phyloP scores from a whole-genome alignment of 1,140 invertebrate species.

The Acarapis woodi region DNA sequence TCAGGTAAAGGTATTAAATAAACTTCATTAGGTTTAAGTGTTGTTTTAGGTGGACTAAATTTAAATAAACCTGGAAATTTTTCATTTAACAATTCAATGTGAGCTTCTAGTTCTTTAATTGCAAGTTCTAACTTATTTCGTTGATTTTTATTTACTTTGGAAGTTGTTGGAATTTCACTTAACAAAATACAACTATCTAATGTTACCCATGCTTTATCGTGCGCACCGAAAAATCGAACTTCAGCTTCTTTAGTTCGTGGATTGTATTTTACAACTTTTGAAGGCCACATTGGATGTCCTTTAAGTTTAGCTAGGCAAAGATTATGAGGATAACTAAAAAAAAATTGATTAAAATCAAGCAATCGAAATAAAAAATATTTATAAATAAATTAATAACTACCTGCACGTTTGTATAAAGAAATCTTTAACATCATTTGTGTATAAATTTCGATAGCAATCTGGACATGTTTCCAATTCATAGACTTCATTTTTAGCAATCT shows the following conservation, averaged over 20 bases:
- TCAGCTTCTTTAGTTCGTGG: slow-evolving; percentile 34
- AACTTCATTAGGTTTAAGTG: slow-evolving; percentile 27
- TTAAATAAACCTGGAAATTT: slow-evolving; percentile 39
- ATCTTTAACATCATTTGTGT: slow-evolving; percentile 47
- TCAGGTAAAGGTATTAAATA: slow-evolving; percentile 1
- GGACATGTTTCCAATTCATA: slow-evolving; percentile 75
- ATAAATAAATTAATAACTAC: no score
- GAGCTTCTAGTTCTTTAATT: slow-evolving; percentile 36
- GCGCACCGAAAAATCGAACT: slow-evolving; percentile 72
- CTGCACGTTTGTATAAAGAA: slow-evolving; percentile 69
- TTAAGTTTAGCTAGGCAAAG: slow-evolving; percentile 74
- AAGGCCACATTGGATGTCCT: slow-evolving; percentile 75
- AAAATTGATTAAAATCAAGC: no score
- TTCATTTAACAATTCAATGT: slow-evolving; percentile 35
- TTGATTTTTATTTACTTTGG: slow-evolving; percentile 22
- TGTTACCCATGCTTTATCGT: slow-evolving; percentile 65
- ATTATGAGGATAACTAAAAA: slow-evolving; percentile 49
- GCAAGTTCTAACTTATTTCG: slow-evolving; percentile 29
- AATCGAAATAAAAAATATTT: no score
- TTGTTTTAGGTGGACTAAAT: slow-evolving; percentile 37
- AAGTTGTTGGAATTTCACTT: slow-evolving; percentile 32
- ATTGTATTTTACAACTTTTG: slow-evolving; percentile 47
- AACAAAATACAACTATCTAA: slow-evolving; percentile 45
- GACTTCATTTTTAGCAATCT: slow-evolving; percentile 53
- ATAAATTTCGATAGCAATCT: slow-evolving; percentile 59